Percentiles rank a stretch among this genome's conserved stretches.
These are phyloP conservation scores for Brachyrhaphis roseni DNA, from an alignment of 2,797 vertebrate species.

Conservation along the genomic window DNA sequence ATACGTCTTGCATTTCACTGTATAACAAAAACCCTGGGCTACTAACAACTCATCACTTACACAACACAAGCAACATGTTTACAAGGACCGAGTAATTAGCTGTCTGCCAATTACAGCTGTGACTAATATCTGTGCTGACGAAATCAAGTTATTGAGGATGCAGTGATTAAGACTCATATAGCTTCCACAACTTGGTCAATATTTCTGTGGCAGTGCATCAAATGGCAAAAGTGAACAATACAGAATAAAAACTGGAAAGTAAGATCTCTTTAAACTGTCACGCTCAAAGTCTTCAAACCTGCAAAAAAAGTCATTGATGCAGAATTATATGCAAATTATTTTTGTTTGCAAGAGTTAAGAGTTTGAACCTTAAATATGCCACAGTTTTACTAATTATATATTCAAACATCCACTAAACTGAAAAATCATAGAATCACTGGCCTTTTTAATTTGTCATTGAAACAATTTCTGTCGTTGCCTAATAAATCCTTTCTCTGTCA, in stretches of 20 bases:
- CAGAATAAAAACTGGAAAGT: neutral
- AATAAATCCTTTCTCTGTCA: neutral
- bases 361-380: neutral
- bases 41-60: conserved; percentile 58
- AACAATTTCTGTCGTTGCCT: neutral
- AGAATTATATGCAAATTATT: neutral
- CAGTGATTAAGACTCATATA: conserved; percentile 19
- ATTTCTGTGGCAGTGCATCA: conserved; percentile 7
- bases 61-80: conserved; percentile 56
- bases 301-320: neutral
- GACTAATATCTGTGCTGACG: conserved; percentile 42
- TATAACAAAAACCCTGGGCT: conserved; percentile 53
- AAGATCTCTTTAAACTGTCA: neutral
- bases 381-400: neutral
- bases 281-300: neutral
- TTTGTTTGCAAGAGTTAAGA: neutral
- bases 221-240: conserved; percentile 6
- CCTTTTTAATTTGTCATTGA: neutral
- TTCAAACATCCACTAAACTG: neutral
- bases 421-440: neutral
- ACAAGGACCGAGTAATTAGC: conserved; percentile 60
- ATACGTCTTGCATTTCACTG: conserved; percentile 51
- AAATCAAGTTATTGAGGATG: conserved; percentile 8
- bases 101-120: conserved; percentile 55
- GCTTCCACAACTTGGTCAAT: conserved; percentile 1